Conservation (phyloP, 2,888 invertebrate genomes). For the Melangyna quadrimaculata region DNA sequence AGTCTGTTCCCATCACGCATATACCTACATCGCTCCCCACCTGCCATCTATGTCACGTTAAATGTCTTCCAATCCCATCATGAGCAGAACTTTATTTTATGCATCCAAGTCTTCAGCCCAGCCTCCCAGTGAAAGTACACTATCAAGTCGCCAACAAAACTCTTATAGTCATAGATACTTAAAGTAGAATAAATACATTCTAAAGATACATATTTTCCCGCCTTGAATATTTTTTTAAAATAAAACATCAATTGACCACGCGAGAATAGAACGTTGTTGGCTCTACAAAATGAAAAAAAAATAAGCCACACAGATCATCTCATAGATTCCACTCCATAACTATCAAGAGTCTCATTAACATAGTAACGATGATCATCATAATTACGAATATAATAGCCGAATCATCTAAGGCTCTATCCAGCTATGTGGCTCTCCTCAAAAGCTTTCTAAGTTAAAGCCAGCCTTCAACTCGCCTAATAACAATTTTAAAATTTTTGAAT, state of each 20-base stretch:
- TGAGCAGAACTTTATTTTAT: slow-evolving; percentile 48
- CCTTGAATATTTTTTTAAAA: slow-evolving; percentile 43
- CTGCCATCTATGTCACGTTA: neutral
- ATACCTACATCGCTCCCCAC: slow-evolving; percentile 7
- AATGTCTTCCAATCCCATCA: slow-evolving; percentile 12
- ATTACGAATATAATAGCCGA: slow-evolving; percentile 43
- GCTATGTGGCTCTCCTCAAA: slow-evolving; percentile 22
- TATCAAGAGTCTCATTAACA: slow-evolving; percentile 27
- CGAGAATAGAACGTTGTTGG: slow-evolving; percentile 29
- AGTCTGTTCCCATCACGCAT: neutral
- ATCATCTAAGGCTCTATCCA: slow-evolving; percentile 10
- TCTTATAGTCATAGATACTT: slow-evolving; percentile 22
- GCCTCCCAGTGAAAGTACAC: slow-evolving; percentile 49
- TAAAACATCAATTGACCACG: slow-evolving; percentile 41
- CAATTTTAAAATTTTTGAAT: slow-evolving; percentile 45
- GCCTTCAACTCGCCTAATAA: slow-evolving; percentile 22
- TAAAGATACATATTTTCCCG: slow-evolving; percentile 9
- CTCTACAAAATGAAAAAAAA: neutral
- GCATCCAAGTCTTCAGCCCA: slow-evolving; percentile 20
- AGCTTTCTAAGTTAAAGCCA: slow-evolving; percentile 48
- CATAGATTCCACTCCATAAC: slow-evolving; percentile 31
- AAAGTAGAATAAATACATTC: slow-evolving; percentile 29
- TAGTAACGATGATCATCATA: slow-evolving; percentile 56
- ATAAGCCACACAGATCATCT: slow-evolving; percentile 27
- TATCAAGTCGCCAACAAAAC: slow-evolving; percentile 24